Conservation (phyloP, 1,140 invertebrate genomes). For the Pseudomyrmex flavicornis region DNA sequence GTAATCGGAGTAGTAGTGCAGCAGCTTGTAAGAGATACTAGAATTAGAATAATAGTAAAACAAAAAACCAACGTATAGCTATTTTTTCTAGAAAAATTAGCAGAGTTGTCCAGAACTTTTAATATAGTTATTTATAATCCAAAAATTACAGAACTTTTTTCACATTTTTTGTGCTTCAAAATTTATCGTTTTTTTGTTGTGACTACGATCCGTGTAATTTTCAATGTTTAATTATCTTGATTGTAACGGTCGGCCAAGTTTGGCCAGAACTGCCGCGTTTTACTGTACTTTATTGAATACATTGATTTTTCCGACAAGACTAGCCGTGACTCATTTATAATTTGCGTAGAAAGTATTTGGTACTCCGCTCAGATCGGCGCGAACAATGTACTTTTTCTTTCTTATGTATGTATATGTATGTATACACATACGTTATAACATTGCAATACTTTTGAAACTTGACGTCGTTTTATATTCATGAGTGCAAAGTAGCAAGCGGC, state of each 20-base stretch:
- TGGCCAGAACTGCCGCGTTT: neutral
- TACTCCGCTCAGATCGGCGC: neutral
- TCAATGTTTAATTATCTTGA: neutral
- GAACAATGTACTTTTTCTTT: neutral
- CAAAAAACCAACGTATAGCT: neutral
- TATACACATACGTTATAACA: neutral
- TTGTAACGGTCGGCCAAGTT: neutral
- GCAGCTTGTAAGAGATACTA: neutral
- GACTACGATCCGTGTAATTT: neutral
- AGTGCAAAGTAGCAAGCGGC: neutral
- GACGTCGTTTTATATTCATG: neutral
- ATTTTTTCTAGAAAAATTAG: neutral
- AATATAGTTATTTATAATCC: neutral
- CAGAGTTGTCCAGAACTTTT: constrained; percentile 1
- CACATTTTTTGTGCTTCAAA: neutral
- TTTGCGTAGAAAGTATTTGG: neutral
- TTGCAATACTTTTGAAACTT: neutral
- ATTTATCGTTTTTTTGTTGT: neutral
- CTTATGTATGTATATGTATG: no score
- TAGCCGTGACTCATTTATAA: neutral
- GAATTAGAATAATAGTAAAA: neutral
- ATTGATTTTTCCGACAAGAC: constrained; percentile 29
- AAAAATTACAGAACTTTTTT: constrained; percentile 21
- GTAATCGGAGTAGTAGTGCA: neutral
- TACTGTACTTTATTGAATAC: constrained; percentile 3